Base-by-base conservation (phyloP, 2,888 invertebrate species). In the Ochlodes sylvanus region DNA sequence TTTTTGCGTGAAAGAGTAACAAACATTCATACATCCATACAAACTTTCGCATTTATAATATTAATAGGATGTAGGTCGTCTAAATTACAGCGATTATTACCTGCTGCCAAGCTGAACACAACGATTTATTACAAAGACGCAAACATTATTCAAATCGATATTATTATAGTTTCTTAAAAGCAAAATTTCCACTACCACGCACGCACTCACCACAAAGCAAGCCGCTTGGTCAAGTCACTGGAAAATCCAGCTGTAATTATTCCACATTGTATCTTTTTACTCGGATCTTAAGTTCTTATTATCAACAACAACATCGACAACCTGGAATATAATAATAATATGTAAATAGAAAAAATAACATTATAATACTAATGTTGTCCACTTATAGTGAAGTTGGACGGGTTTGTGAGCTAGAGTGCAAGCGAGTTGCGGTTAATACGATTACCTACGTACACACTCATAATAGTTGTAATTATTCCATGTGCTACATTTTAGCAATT, bases 211-310 rank as follows among this genome's bases (percentile, higher is more conserved):
- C 12, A 17, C 14, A 42, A 42, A 34, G 19, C 17, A 21, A 15
- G 38, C 27, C 3, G 15, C 12, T 9, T 21, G 42, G 10, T n/a
- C 12, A 62, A 41, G 55, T 63, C 55, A 42, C 41, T 63, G 63
- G 63, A 42, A 63, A 63, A 63, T 42, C 54, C 63, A 38, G 27
- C 17, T 52, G 52, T 21, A 52, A 21, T 52, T 17, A 47, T 47
- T 12, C 44, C 17, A 47, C 44, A 27, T 12, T 47, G 44, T 2
- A 17, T 47, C 0, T 17, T 47, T 15, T 47, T 47, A 47, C 17
- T 47, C 2, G 15, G 15, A 14, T 42, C 14, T 47, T 17, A 47
- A 1, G 44, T 7, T 47, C 44, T 47, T 15, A 47, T 47, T 47
- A 47, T 47, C 44, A 15, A 6, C 44, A 47, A 10, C 12, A 38